Evolutionary conservation across 2,888 invertebrate species (phyloP).

Genomic region (Himalopsyche anomala): DNA sequence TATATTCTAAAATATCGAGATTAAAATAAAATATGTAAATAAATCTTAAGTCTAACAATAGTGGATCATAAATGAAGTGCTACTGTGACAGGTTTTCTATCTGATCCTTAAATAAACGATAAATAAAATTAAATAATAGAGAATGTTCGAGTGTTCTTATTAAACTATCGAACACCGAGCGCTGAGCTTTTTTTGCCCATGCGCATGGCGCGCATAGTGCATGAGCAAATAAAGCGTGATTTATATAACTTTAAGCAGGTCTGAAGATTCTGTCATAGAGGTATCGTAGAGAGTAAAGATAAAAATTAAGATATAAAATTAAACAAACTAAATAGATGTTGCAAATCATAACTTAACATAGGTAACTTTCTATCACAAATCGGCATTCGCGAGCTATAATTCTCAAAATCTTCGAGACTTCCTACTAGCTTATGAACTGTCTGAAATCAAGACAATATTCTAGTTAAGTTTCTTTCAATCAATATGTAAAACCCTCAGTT

Average conservation of each 20-base stretch:
- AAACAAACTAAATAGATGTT: slow-evolving; percentile 63
- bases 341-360: slow-evolving; percentile 66
- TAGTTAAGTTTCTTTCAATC: slow-evolving; percentile 23
- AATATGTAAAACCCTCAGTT: background rate
- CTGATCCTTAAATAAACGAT: background rate
- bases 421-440: slow-evolving; percentile 53
- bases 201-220: slow-evolving; percentile 53
- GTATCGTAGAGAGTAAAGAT: slow-evolving; percentile 51
- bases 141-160: slow-evolving; percentile 9
- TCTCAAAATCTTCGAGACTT: slow-evolving; percentile 55
- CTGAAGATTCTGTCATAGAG: slow-evolving; percentile 50
- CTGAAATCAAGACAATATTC: slow-evolving; percentile 56
- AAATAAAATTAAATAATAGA: background rate
- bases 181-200: slow-evolving; percentile 48
- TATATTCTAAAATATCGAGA: slow-evolving; percentile 65
- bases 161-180: slow-evolving; percentile 6
- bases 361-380: slow-evolving; percentile 62
- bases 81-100: slow-evolving; percentile 46
- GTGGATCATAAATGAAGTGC: slow-evolving; percentile 26
- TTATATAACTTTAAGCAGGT: slow-evolving; percentile 35
- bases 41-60: slow-evolving; percentile 39
- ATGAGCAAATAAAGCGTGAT: slow-evolving; percentile 46
- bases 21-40: slow-evolving; percentile 61
- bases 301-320: slow-evolving; percentile 56
- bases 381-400: slow-evolving; percentile 56